Percentiles rank a stretch among this genome's conserved stretches.
Evolutionary conservation across 35 echinoderm and acorn worm species (phyloP).

Genomic region (Hemicentrotus pulcherrimus): DNA sequence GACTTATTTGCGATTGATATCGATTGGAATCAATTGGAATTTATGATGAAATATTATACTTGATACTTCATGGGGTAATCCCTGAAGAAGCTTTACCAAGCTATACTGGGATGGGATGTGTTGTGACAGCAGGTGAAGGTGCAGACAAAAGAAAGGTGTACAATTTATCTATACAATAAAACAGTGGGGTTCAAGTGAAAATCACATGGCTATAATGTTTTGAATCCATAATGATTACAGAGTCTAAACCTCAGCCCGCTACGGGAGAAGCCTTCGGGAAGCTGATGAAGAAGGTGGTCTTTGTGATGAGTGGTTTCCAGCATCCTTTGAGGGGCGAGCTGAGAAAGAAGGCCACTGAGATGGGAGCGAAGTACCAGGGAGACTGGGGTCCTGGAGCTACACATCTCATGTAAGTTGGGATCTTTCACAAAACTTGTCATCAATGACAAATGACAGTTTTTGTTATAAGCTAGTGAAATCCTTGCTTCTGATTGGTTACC

Average conservation of each 20-base stretch:
- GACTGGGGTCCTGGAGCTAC: slow-evolving; percentile 92
- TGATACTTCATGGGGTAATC: no score
- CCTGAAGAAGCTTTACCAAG: no score
- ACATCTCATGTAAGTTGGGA: slow-evolving; percentile 85
- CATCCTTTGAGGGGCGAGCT: slow-evolving; percentile 82
- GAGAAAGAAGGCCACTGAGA: slow-evolving; percentile 84
- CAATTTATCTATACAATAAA: background rate
- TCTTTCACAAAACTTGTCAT: no score
- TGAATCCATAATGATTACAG: background rate
- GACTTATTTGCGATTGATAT: no score
- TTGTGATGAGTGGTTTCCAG: slow-evolving; percentile 92
- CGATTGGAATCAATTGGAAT: no score
- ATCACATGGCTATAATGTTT: background rate
- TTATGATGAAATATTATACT: no score
- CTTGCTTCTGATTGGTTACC: no score
- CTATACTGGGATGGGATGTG: no score
- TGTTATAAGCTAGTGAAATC: no score
- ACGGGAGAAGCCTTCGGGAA: slow-evolving; percentile 53
- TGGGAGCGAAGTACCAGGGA: slow-evolving; percentile 90
- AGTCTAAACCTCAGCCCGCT: background rate
- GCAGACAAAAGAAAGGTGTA: background rate
- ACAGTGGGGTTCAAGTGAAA: background rate
- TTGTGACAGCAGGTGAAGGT: no score
- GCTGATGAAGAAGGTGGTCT: slow-evolving; percentile 83
- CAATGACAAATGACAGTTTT: no score